Base-by-base conservation (phyloP, 2,888 invertebrate species). In the Branchipolynoe longqiensis region DNA sequence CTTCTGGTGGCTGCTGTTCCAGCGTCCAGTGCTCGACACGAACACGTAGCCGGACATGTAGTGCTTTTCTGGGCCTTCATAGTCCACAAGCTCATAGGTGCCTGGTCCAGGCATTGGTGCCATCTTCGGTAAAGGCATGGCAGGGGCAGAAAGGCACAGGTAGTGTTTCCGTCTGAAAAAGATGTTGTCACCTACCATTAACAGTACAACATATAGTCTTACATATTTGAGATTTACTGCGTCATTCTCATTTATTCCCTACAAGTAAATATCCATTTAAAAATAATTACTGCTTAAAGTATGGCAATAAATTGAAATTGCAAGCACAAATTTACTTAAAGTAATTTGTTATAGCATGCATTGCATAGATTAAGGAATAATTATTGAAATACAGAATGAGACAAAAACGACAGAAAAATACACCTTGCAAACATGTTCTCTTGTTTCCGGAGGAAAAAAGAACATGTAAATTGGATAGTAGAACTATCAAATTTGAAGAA, bases 111-210 rank as follows among this genome's bases (percentile, higher is more conserved):
- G 94, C 22, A 86, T 41, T 0, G 92, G 91, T 0, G 92, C 91
- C 0, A 91, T 89, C 14, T 90, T 89, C 18, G 93, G 93, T 22
- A 93, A 90, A 0, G 93, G 92, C 92, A 94, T 92, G 41, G 94
- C 94, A 31, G 93, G 93, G 6, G 94, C 93, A 36, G 93, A 93
- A 85, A 94, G 91, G 89, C 93, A 93, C 84, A 94, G 88, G 88
- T 94, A 94, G 88, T 93, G 94, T 85, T 92, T 92, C 58, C 91
- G 90, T 73, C 93, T 93, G 90, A 14, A 90, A 89, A 36, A 48
- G 48, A 12, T 48, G n/a, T n/a, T n/a, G n/a, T n/a, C n/a, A n/a
- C n/a, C n/a, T n/a, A n/a, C n/a, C n/a, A n/a, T n/a, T n/a, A n/a
- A n/a, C n/a, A n/a, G n/a, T n/a, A n/a, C n/a, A n/a, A n/a, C n/a